A percentile compares a stretch with the other conserved stretches of the same genome.
Conservation (phyloP, 2,888 invertebrate species). For the Oscheius myriophilus region DNA sequence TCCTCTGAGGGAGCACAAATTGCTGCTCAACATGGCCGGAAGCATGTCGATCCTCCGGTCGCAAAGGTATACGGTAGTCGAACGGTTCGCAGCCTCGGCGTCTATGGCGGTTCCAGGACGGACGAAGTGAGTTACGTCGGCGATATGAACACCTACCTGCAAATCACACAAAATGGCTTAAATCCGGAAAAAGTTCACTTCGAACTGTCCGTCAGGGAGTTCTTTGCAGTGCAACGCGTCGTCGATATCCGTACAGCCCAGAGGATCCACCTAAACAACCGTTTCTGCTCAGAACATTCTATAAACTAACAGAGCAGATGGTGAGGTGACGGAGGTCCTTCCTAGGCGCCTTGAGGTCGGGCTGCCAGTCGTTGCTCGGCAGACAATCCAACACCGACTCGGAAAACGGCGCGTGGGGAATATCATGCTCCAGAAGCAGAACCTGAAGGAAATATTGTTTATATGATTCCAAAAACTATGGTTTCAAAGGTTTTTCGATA, state of each 20-base stretch:
- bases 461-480: neutral
- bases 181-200: slow-evolving; percentile 35
- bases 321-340: slow-evolving; percentile 85
- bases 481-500: too few species aligned
- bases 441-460: slow-evolving; percentile 70
- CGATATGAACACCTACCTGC: slow-evolving; percentile 83
- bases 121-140: slow-evolving; percentile 97
- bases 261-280: slow-evolving; percentile 78
- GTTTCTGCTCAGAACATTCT: neutral
- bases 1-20: slow-evolving; percentile 91
- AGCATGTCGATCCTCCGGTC: slow-evolving; percentile 79
- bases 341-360: slow-evolving; percentile 75
- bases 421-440: slow-evolving; percentile 91
- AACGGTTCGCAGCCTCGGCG: slow-evolving; percentile 87
- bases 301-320: slow-evolving; percentile 77
- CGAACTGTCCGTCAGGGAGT: slow-evolving; percentile 77
- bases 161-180: too few species aligned
- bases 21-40: slow-evolving; percentile 87
- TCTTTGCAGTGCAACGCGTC: slow-evolving; percentile 90
- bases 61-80: slow-evolving; percentile 90
- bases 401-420: slow-evolving; percentile 93
- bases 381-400: slow-evolving; percentile 90
- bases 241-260: slow-evolving; percentile 98
- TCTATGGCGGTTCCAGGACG: slow-evolving; percentile 86
- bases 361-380: slow-evolving; percentile 76